Evolutionary conservation across 2,888 invertebrate genomes (phyloP).

Genomic region (Hypselothyrea guttata): DNA sequence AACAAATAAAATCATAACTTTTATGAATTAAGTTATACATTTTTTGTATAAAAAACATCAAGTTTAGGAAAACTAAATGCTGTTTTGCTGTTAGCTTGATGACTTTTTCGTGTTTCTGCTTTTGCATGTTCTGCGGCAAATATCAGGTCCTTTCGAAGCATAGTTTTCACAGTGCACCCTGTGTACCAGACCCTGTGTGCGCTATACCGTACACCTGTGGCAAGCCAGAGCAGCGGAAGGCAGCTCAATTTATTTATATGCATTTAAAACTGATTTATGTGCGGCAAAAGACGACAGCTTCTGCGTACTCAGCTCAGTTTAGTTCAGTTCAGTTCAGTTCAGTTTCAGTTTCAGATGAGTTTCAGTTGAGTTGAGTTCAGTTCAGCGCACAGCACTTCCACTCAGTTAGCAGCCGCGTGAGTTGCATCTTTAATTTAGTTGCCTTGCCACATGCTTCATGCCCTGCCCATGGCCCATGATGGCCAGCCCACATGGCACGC

Average conservation of each 20-base stretch:
- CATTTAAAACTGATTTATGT: constrained; percentile 74
- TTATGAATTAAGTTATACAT: too few species aligned
- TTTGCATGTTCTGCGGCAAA: too few species aligned
- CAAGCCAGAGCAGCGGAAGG: constrained; percentile 5
- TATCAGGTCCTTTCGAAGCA: too few species aligned
- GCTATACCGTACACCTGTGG: constrained; percentile 42
- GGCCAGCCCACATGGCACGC: constrained; percentile 4
- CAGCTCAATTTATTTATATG: constrained; percentile 71
- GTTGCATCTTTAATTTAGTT: constrained; percentile 70
- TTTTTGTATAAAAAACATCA: too few species aligned
- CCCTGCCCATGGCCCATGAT: too few species aligned
- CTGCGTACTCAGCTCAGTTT: constrained; percentile 4
- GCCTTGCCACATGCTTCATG: constrained; percentile 2
- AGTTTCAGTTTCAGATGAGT: too few species aligned
- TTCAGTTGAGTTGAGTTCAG: too few species aligned
- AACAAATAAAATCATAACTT: too few species aligned
- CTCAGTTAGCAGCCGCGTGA: constrained; percentile 38
- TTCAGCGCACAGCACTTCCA: constrained; percentile 5
- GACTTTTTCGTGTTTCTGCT: too few species aligned
- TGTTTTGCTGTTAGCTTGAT: neutral
- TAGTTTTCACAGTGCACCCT: too few species aligned
- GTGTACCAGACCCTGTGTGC: neutral
- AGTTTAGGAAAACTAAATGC: too few species aligned
- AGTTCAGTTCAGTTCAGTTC: too few species aligned
- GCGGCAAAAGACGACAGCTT: constrained; percentile 46